phyloP scores from a whole-genome alignment of 2,797 vertebrate genomes.

The Scolopax bukidnonensis region DNA sequence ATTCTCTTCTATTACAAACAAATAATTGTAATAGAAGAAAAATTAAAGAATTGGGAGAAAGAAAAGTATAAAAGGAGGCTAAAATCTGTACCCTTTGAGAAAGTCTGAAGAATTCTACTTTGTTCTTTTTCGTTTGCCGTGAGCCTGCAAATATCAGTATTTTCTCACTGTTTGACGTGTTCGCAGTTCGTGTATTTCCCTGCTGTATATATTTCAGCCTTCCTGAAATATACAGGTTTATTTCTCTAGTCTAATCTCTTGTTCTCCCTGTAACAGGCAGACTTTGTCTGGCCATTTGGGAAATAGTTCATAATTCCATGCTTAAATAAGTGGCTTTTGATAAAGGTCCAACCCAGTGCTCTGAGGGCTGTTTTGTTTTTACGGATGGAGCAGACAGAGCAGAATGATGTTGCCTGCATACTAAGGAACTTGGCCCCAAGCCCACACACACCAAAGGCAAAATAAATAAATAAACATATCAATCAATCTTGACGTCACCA shows the following conservation, averaged over 20 bases:
- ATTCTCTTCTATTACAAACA: neutral
- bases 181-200: neutral
- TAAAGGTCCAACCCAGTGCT: slow-evolving; percentile 28
- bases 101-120: neutral
- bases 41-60: neutral
- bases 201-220: neutral
- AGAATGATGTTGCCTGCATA: slow-evolving; percentile 55
- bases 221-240: neutral
- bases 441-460: slow-evolving; percentile 35
- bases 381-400: slow-evolving; percentile 35
- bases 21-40: neutral
- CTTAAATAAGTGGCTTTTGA: slow-evolving; percentile 52
- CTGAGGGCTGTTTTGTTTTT: slow-evolving; percentile 54
- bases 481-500: slow-evolving; percentile 26
- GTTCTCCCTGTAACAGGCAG: neutral
- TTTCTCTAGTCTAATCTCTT: neutral
- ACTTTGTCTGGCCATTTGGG: slow-evolving; percentile 28
- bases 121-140: neutral
- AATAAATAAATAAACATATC: slow-evolving; percentile 64
- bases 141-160: neutral
- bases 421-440: neutral
- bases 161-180: neutral
- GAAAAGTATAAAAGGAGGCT: neutral
- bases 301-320: slow-evolving; percentile 52
- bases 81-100: neutral